These are phyloP conservation scores for Sinelater perroti DNA, from an alignment of 2,888 invertebrate species.

Conservation along the genomic window DNA sequence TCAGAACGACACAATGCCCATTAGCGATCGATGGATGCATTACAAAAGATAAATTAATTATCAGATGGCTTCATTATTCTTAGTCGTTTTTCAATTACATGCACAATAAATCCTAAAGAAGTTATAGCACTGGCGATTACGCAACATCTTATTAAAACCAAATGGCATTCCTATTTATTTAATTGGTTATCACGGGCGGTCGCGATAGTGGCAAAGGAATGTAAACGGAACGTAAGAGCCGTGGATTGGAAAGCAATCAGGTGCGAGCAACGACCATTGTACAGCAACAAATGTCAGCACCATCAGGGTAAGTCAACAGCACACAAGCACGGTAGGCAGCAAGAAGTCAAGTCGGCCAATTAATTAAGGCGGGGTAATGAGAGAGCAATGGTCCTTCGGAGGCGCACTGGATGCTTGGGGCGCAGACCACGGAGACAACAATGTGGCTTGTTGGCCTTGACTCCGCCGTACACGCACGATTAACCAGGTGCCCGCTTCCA, in stretches of 20 bases:
- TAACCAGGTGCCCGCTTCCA: conserved; percentile 32
- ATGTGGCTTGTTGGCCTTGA: conserved; percentile 46
- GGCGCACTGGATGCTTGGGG: conserved; percentile 37
- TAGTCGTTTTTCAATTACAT: neutral
- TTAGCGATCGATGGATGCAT: too few relatives aligned
- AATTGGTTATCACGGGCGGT: conserved; percentile 12
- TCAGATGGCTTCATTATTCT: too few relatives aligned
- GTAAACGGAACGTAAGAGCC: conserved; percentile 16
- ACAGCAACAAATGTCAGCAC: conserved; percentile 27
- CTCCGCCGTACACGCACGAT: conserved; percentile 35
- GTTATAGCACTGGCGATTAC: neutral
- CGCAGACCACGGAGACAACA: conserved; percentile 40
- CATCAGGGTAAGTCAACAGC: conserved; percentile 26
- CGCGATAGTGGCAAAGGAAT: conserved; percentile 10
- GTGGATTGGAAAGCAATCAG: conserved; percentile 19
- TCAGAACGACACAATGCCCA: too few relatives aligned
- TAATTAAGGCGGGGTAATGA: conserved; percentile 33
- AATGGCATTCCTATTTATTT: conserved; percentile 13
- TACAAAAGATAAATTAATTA: too few relatives aligned
- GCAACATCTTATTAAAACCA: conserved; percentile 8
- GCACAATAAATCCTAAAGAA: neutral
- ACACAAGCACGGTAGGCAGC: conserved; percentile 21
- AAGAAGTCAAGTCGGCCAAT: conserved; percentile 31
- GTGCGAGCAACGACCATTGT: conserved; percentile 15
- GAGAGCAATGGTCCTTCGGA: conserved; percentile 38